Evolutionary conservation across 2,797 vertebrate genomes (phyloP).

Genomic region (Lemur catta): DNA sequence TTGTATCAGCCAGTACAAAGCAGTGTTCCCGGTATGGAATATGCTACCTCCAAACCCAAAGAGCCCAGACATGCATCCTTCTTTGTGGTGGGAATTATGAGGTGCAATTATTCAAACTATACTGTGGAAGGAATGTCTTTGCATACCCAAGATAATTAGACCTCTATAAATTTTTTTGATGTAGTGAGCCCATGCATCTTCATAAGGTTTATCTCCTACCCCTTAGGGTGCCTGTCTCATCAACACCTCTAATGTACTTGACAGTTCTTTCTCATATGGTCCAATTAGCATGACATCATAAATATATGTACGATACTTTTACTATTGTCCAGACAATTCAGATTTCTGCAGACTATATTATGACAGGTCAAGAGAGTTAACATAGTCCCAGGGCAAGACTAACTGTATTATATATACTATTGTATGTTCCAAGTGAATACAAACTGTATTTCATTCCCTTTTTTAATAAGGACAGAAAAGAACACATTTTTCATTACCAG

Average conservation of each 20-base stretch:
- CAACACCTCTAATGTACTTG: neutral
- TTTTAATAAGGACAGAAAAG: neutral
- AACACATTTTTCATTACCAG: neutral
- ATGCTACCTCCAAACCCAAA: neutral
- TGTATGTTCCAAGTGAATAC: neutral
- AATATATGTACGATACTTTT: neutral
- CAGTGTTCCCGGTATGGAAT: neutral
- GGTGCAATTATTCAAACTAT: neutral
- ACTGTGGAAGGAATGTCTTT: neutral
- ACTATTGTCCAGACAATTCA: neutral
- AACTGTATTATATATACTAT: neutral
- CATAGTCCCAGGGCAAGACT: neutral
- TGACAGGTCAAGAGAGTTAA: neutral
- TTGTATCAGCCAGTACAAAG: neutral
- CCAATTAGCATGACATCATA: neutral
- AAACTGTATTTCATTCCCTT: neutral
- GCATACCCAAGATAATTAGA: neutral
- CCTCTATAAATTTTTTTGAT: neutral
- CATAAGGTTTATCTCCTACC: neutral
- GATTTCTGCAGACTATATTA: neutral
- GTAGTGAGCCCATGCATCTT: neutral
- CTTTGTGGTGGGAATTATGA: neutral
- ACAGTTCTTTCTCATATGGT: neutral
- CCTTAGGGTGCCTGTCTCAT: neutral
- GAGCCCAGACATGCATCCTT: neutral